These are phyloP conservation scores for Tenualosa thibaudeaui DNA, from an alignment of 2,797 vertebrate genomes.

Conservation along the genomic window DNA sequence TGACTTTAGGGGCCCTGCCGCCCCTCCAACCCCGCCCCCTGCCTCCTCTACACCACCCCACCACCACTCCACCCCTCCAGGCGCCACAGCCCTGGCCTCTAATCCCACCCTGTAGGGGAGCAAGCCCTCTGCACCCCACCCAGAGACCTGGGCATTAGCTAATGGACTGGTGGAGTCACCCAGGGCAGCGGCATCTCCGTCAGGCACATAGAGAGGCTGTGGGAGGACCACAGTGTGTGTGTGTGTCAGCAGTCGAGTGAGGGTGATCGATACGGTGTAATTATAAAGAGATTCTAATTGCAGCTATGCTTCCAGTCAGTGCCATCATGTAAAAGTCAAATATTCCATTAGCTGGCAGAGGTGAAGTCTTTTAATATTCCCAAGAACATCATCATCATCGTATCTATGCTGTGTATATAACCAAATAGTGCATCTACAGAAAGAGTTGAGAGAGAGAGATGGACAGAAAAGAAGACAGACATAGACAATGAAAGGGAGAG, in stretches of 20 bases:
- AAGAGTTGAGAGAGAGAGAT: no score
- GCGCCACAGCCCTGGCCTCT: not conserved
- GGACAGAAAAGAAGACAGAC: no score
- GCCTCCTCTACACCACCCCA: not conserved
- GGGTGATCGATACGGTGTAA: conserved; percentile 2
- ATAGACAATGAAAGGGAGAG: not conserved
- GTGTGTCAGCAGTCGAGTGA: not conserved
- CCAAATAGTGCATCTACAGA: not conserved
- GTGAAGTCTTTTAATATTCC: conserved; percentile 1
- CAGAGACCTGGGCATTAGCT: conserved; percentile 26
- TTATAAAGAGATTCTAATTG: conserved; percentile 15
- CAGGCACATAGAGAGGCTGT: not conserved
- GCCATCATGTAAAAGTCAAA: conserved; percentile 17
- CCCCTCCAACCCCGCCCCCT: not conserved
- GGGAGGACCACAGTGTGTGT: not conserved
- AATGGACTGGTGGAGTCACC: not conserved
- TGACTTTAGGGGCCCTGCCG: not conserved
- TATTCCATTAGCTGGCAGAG: not conserved
- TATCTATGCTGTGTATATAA: not conserved
- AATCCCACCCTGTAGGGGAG: not conserved
- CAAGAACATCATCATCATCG: not conserved
- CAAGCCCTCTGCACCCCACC: not conserved
- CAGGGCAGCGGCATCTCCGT: not conserved
- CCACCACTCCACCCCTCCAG: not conserved
- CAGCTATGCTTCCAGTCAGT: not conserved